Base-by-base conservation (phyloP, 2,113 vertebrate species). In the Pluvialis apricaria region DNA sequence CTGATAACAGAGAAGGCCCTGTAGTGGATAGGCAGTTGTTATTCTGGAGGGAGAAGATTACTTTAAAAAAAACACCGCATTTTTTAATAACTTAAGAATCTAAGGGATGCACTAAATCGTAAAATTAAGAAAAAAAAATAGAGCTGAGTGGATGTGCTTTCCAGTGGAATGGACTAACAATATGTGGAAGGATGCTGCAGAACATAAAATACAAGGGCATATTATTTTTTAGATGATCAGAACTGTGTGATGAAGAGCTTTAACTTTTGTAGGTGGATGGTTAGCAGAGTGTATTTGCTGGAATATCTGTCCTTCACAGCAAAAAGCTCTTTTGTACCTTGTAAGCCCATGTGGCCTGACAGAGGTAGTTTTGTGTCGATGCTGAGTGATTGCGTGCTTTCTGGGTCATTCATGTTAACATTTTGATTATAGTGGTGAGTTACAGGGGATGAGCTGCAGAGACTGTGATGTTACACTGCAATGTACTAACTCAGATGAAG, bases 371-470 rank as follows among this genome's bases (percentile, higher is more conserved):
- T 96, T 96, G 84, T 96, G 90, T 57, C 2, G 4, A 70, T 90
- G 92, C 61, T 91, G 91, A 95, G 78, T 92, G 73, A 95, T 47
- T 83, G 71, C 64, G 36, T 97, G 64, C 65, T 95, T 97, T 97
- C 95, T 90, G 78, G 86, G 79, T 91, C 95, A 86, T 90, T 92
- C 76, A 87, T 83, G 86, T 94, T 97, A 97, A 98, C 69, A 42
- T 96, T 97, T 92, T 97, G 93, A 97, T 97, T 94, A 93, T 40
- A 94, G 76, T 91, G 82, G 83, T 97, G 96, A 97, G 88, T 97
- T 97, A 92, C 86, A 94, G 47, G 88, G 90, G 93, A 82, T 86
- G 92, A 95, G 88, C 86, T 96, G 58, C 26, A 91, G 72, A 87
- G 60, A 17, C 51, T 93, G 42, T 92, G 90, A 61, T 94, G 65